Evolutionary conservation across 2,888 invertebrate genomes (phyloP).

Genomic region (Diarsia mendica): DNA sequence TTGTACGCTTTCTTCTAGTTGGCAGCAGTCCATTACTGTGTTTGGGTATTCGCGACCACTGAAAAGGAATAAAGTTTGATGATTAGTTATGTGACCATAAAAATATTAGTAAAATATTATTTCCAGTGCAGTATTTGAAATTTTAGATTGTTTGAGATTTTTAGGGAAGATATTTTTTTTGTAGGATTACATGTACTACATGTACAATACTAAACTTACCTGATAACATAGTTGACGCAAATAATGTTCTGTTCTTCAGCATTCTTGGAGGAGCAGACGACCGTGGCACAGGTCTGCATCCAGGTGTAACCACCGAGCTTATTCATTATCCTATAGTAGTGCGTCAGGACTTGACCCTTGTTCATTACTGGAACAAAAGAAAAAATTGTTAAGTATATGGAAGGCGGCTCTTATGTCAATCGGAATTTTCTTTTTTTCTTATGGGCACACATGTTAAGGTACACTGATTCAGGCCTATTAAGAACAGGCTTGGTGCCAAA

Average conservation of each 20-base stretch:
- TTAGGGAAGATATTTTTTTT: not conserved
- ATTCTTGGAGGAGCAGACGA: constrained; percentile 98
- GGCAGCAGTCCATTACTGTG: constrained; percentile 98
- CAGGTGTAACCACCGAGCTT: constrained; percentile 99
- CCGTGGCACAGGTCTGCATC: constrained; percentile 99
- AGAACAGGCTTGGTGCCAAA: not conserved
- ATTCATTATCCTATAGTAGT: constrained; percentile 98
- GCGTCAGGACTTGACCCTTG: constrained; percentile 98
- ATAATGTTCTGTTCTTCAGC: constrained; percentile 99
- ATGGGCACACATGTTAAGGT: not conserved
- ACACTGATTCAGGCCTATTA: not conserved
- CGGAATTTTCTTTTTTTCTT: not conserved
- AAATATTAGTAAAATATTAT: not conserved
- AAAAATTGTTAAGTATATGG: not conserved
- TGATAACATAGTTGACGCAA: constrained; percentile 99
- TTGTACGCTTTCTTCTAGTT: constrained; percentile 95
- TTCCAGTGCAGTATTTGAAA: not conserved
- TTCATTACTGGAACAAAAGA: constrained; percentile 94
- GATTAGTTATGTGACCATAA: constrained; percentile 10
- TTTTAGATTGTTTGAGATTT: not conserved
- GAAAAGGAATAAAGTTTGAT: constrained; percentile 71
- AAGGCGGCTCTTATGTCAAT: not conserved
- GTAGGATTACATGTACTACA: not conserved
- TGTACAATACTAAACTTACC: constrained; percentile 90
- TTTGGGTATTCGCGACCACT: constrained; percentile 97